Evolutionary conservation across 2,113 vertebrate genomes (phyloP).

Genomic region (Gobio gobio): DNA sequence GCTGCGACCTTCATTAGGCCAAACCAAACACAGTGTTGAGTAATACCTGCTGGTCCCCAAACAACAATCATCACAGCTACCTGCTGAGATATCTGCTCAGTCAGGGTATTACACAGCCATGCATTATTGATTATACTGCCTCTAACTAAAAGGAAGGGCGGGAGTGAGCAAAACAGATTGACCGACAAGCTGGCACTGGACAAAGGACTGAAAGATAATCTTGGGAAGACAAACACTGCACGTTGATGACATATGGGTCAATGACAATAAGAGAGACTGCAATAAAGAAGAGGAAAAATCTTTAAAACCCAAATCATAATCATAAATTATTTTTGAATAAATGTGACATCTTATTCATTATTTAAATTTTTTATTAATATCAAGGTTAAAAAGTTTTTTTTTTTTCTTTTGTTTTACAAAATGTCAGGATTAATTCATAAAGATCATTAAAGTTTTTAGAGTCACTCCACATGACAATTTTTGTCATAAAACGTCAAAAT

Average conservation of each 20-base stretch:
- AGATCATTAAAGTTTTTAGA: too few relatives aligned
- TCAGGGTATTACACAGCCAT: constrained; percentile 45
- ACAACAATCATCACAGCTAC: constrained; percentile 19
- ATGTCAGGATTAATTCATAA: too few relatives aligned
- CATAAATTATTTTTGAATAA: too few relatives aligned
- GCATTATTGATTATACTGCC: constrained; percentile 58
- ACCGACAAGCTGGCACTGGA: constrained; percentile 36
- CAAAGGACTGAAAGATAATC: constrained; percentile 32
- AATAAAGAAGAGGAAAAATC: not conserved
- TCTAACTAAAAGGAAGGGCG: constrained; percentile 38
- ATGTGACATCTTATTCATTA: too few relatives aligned
- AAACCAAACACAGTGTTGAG: not conserved
- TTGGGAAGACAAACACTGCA: not conserved
- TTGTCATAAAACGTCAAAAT: too few relatives aligned
- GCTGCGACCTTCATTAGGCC: not conserved
- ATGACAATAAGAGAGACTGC: not conserved
- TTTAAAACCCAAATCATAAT: too few relatives aligned
- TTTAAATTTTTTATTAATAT: too few relatives aligned
- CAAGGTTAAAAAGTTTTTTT: too few relatives aligned
- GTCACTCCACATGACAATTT: too few relatives aligned
- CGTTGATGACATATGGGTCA: not conserved
- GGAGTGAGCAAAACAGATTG: constrained; percentile 19
- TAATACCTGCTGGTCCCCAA: constrained; percentile 3
- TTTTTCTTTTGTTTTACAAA: too few relatives aligned
- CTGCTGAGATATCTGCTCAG: constrained; percentile 28